phyloP scores from a whole-genome alignment of 2,888 invertebrate species.

The Schrankia costaestrigalis region DNA sequence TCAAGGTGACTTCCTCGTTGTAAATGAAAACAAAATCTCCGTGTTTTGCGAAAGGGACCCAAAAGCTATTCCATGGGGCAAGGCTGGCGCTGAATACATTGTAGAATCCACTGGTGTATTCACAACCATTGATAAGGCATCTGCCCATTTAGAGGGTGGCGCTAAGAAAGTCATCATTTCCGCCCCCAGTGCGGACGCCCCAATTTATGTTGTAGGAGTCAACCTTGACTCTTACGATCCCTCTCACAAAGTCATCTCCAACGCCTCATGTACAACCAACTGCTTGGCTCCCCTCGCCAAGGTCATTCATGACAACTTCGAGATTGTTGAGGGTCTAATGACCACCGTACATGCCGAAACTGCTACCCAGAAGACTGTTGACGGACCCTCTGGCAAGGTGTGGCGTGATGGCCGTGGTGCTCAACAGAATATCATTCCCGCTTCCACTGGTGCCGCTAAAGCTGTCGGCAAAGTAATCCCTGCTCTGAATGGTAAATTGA shows the following conservation, averaged over 20 bases:
- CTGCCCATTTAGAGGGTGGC: constrained; percentile 92
- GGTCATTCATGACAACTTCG: constrained; percentile 97
- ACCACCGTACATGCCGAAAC: constrained; percentile 98
- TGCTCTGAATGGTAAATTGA: constrained; percentile 96
- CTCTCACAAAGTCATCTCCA: constrained; percentile 90
- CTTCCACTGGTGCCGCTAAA: constrained; percentile 99
- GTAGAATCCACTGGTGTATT: constrained; percentile 99
- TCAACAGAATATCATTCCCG: constrained; percentile 99
- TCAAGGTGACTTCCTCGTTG: constrained; percentile 88
- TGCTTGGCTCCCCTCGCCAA: constrained; percentile 98
- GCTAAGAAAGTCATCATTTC: constrained; percentile 98
- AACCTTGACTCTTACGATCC: constrained; percentile 95
- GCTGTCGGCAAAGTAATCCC: constrained; percentile 99
- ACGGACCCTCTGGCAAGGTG: constrained; percentile 94
- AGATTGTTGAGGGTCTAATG: constrained; percentile 96
- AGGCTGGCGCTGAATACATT: constrained; percentile 96
- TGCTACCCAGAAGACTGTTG: constrained; percentile 98
- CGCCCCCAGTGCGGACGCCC: constrained; percentile 99
- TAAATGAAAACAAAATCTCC: constrained; percentile 92
- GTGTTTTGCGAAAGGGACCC: constrained; percentile 93
- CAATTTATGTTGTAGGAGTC: constrained; percentile 99
- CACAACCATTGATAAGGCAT: constrained; percentile 95
- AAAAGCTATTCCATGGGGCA: constrained; percentile 93
- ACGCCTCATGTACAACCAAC: constrained; percentile 99
- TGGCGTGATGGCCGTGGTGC: constrained; percentile 99